A percentile compares a stretch with the other conserved stretches of the same genome.
phyloP scores from a whole-genome alignment of 2,113 vertebrate genomes.

The Campylorhamphus procurvoides region DNA sequence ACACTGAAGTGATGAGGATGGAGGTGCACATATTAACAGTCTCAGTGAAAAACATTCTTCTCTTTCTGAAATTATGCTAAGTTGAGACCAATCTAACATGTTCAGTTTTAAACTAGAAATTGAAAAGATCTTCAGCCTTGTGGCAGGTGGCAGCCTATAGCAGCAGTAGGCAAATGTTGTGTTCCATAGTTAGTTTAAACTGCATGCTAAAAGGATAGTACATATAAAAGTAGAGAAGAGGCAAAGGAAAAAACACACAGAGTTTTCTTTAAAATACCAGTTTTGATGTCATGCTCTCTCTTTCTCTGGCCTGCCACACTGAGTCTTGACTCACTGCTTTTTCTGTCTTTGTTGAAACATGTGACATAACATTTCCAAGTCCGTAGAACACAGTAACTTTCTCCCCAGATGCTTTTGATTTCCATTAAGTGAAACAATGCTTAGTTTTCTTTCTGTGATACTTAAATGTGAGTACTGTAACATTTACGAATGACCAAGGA shows the following conservation, averaged over 20 bases:
- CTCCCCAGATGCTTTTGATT: conserved; percentile 28
- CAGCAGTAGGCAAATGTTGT: neutral
- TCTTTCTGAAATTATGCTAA: neutral
- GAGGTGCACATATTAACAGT: neutral
- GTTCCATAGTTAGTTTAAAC: neutral
- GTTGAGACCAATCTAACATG: neutral
- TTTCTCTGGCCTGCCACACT: neutral
- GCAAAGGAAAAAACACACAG: neutral
- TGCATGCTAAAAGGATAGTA: neutral
- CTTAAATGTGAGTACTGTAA: neutral
- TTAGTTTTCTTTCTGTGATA: conserved; percentile 40
- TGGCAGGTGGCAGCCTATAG: neutral
- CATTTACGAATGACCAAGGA: neutral
- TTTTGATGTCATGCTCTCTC: neutral
- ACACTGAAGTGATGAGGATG: neutral
- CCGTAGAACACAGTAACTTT: conserved; percentile 20
- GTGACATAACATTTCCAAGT: conserved; percentile 34
- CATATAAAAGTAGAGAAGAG: neutral
- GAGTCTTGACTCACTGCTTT: conserved; percentile 25
- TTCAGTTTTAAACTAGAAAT: neutral
- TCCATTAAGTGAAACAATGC: conserved; percentile 58
- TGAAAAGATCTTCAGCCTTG: neutral
- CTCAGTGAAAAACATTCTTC: neutral
- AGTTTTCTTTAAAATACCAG: neutral
- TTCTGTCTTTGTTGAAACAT: neutral